Evolutionary conservation across 2,797 vertebrate species (phyloP).

Genomic region (Enteromius unitaeniatus): DNA sequence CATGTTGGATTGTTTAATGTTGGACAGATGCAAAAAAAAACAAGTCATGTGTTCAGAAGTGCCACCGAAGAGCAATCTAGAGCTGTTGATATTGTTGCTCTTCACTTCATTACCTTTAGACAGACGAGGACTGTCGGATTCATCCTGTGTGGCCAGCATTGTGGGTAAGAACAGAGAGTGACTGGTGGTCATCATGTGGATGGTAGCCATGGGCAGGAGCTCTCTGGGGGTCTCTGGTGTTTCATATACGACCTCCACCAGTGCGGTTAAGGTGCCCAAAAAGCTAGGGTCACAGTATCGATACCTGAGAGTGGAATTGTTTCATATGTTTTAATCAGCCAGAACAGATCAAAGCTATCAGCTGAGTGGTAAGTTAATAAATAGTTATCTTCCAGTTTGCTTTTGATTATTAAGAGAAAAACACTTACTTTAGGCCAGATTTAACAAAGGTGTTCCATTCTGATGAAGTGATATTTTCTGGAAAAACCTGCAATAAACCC

Average conservation of each 20-base stretch:
- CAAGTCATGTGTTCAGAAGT: not conserved
- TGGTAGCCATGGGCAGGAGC: constrained; percentile 77
- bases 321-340: not conserved
- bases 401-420: not conserved
- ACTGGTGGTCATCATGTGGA: constrained; percentile 91
- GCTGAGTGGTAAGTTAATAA: not conserved
- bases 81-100: not conserved
- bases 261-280: constrained; percentile 74
- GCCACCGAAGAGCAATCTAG: not conserved
- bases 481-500: constrained; percentile 68
- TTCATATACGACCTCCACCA: constrained; percentile 78
- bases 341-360: not conserved
- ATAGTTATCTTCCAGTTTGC: too few relatives aligned
- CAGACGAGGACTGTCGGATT: constrained; percentile 49
- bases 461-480: constrained; percentile 75
- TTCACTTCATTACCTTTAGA: constrained; percentile 79
- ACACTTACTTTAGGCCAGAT: constrained; percentile 89
- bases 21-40: not conserved
- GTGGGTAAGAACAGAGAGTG: constrained; percentile 92
- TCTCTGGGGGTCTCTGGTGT: constrained; percentile 63
- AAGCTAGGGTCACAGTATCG: constrained; percentile 85
- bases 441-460: constrained; percentile 91
- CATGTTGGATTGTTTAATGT: not conserved
- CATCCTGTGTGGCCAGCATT: constrained; percentile 81
- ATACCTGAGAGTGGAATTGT: constrained; percentile 72